Percentiles rank a stretch among this genome's conserved stretches.
These are phyloP conservation scores for Apantesis nais DNA, from an alignment of 2,888 invertebrate genomes.

Conservation along the genomic window DNA sequence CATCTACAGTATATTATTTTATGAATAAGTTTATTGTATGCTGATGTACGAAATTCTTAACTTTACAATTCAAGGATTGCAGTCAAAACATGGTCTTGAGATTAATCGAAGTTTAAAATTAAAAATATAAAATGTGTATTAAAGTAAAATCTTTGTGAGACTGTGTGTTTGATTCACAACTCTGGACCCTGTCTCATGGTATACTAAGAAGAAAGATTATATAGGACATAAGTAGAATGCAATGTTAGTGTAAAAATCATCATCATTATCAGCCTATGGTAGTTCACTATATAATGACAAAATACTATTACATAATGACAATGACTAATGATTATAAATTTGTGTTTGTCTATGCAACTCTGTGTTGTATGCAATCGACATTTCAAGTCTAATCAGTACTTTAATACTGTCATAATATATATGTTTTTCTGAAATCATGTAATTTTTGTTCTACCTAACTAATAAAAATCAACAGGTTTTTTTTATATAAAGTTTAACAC, in stretches of 20 bases:
- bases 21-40: slow-evolving; percentile 74
- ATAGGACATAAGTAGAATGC: neutral
- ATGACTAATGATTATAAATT: too few species aligned
- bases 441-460: too few species aligned
- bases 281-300: too few species aligned
- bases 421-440: too few species aligned
- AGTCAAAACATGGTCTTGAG: neutral
- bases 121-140: neutral
- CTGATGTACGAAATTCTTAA: slow-evolving; percentile 55
- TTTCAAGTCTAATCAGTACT: too few species aligned
- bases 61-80: slow-evolving; percentile 40
- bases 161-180: neutral
- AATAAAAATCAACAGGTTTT: too few species aligned
- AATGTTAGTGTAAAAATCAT: too few species aligned
- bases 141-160: neutral
- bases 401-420: too few species aligned
- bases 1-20: slow-evolving; percentile 75
- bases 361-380: too few species aligned
- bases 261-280: too few species aligned
- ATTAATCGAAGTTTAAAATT: neutral
- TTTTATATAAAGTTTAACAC: too few species aligned
- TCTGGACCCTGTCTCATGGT: neutral
- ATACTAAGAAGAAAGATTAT: neutral
- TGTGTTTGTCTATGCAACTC: too few species aligned
- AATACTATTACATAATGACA: neutral